Base-by-base conservation (phyloP, 2,797 vertebrate species). In the Malurus leucopterus region DNA sequence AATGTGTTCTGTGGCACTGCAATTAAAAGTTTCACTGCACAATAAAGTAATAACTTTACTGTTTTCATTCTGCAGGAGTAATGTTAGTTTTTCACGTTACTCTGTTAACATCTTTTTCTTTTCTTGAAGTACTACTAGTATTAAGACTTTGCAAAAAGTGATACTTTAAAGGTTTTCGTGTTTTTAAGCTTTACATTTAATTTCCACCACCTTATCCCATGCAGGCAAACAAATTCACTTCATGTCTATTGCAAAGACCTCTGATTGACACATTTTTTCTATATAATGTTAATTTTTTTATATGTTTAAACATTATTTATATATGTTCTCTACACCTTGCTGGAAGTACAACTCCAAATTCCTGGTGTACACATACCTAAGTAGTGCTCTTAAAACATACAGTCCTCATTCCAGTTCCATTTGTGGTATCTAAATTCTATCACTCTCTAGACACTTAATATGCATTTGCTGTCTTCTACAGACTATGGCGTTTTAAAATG, bases 21-120 rank as follows among this genome's bases (percentile, higher is more conserved):
- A 93, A 91, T 86, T 81, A 90, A 88, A 93, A 88, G 58, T 50
- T 89, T 23, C 38, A 41, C 34, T 68, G 9, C 18, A 79, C 38
- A 79, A 72, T 32, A 80, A 59, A 83, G 18, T 34, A 57, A 18
- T 32, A 69, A 36, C 6, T n/a, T 40, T 26, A 21, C 17, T 61
- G 10, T 61, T 75, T 69, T 84, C 19, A 34, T 76, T 88, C 41
- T 85, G 20, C 53, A 83, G 19, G 18, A 40, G 27, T 53, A 26
- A 63, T 22, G 9, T 19, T 30, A 84, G 5, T 68, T 30, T 81
- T 77, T 51, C 13, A 40, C 9, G 5, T 62, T 36, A 23, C 7
- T 38, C n/a, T 88, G 72, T 36, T 55, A 46, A 0, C 1, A 29
- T 23, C 1, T 38, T 88, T 63, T 72, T 18, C 29, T 68, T 78